These are phyloP conservation scores for Phenacoccus solenopsis DNA, from an alignment of 1,140 invertebrate species.

Conservation along the genomic window DNA sequence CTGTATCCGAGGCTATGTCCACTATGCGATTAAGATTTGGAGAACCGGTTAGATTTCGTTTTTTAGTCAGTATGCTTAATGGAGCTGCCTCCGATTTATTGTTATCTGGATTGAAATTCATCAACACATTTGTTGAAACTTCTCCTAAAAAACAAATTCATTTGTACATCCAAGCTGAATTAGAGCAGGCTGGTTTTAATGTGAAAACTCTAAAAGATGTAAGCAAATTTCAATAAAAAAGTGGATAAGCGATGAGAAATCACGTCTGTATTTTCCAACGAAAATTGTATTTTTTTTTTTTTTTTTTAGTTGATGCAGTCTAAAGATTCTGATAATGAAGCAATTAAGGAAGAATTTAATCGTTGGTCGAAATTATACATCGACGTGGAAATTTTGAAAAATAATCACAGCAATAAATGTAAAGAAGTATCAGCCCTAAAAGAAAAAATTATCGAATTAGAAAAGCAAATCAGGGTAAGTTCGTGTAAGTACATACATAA, in stretches of 20 bases:
- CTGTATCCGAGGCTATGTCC: constrained; percentile 79
- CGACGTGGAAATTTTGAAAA: constrained; percentile 49
- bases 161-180: constrained; percentile 79
- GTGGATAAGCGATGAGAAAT: too few relatives aligned
- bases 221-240: constrained; percentile 22
- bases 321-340: constrained; percentile 30
- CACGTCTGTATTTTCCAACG: too few relatives aligned
- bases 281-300: not conserved
- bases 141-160: constrained; percentile 57
- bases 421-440: constrained; percentile 44
- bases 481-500: not conserved
- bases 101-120: constrained; percentile 66
- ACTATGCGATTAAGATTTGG: constrained; percentile 76
- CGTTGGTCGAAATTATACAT: constrained; percentile 56
- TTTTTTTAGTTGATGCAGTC: not conserved
- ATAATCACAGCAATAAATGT: constrained; percentile 40
- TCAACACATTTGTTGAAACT: constrained; percentile 68
- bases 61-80: constrained; percentile 75
- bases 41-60: constrained; percentile 80
- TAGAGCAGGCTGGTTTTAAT: constrained; percentile 71
- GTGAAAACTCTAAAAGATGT: constrained; percentile 55
- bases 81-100: constrained; percentile 56
- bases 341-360: constrained; percentile 49
- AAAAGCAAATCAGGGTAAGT: constrained; percentile 52
- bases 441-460: constrained; percentile 50